phyloP scores from a whole-genome alignment of 2,888 invertebrate species.

The Eilema sororculum region DNA sequence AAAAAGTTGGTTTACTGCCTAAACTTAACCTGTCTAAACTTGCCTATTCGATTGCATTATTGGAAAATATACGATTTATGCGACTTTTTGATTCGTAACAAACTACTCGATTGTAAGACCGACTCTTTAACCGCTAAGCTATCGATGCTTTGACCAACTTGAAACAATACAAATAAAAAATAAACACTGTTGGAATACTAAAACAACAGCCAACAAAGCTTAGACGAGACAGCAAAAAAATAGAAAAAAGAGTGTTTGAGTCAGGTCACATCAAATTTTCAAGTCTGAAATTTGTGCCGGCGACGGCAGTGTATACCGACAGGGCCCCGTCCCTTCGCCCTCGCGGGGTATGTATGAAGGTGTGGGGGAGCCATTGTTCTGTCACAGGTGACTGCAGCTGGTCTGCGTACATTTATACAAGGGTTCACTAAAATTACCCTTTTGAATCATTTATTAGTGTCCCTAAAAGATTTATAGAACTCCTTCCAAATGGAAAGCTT shows the following conservation, averaged over 20 bases:
- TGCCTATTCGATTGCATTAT: too few species aligned
- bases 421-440: slow-evolving; percentile 49
- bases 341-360: slow-evolving; percentile 16
- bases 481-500: background rate
- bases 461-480: background rate
- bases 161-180: background rate
- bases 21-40: too few species aligned
- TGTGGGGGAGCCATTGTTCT: slow-evolving; percentile 58
- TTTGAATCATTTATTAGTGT: slow-evolving; percentile 51
- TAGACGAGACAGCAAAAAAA: background rate
- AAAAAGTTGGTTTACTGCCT: too few species aligned
- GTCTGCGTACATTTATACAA: slow-evolving; percentile 51
- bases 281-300: slow-evolving; percentile 54
- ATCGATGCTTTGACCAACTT: background rate
- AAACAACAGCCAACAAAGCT: background rate
- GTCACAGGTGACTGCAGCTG: slow-evolving; percentile 65
- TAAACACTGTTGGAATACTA: background rate
- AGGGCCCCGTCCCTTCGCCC: slow-evolving; percentile 20
- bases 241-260: slow-evolving; percentile 31
- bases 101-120: too few species aligned
- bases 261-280: slow-evolving; percentile 60
- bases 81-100: too few species aligned
- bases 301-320: slow-evolving; percentile 49
- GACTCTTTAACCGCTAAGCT: too few species aligned
- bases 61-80: too few species aligned